Conservation (phyloP, 2,888 invertebrate species). For the Merodon equestris region DNA sequence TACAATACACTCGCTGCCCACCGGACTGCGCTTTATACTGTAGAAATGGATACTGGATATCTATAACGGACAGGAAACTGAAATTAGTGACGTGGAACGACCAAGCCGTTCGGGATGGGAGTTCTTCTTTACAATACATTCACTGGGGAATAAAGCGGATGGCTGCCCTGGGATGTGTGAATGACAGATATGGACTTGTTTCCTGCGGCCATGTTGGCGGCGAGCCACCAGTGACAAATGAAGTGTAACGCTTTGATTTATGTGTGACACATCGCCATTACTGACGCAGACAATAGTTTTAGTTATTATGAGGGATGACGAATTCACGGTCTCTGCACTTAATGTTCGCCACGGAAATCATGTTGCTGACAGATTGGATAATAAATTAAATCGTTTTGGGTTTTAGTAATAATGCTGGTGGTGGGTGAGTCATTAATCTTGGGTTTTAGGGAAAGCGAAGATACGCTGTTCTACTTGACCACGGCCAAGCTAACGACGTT, state of each 20-base stretch:
- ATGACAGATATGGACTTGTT: too few relatives aligned
- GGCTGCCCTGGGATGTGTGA: slow-evolving; percentile 2
- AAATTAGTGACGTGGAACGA: slow-evolving; percentile 63
- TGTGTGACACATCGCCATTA: slow-evolving; percentile 3
- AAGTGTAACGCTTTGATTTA: slow-evolving; percentile 62
- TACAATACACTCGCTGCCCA: background rate
- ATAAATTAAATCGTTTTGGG: too few relatives aligned
- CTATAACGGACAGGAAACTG: slow-evolving; percentile 61
- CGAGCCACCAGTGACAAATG: slow-evolving; percentile 51
- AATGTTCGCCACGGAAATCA: too few relatives aligned
- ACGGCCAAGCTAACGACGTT: too few relatives aligned
- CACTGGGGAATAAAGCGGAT: slow-evolving; percentile 26
- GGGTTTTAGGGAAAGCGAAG: too few relatives aligned
- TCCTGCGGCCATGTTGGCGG: too few relatives aligned
- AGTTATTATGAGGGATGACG: background rate
- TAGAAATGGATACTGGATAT: background rate
- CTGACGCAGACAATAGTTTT: background rate
- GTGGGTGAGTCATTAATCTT: too few relatives aligned
- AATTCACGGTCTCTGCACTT: background rate
- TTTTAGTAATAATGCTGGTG: too few relatives aligned
- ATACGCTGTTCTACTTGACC: too few relatives aligned
- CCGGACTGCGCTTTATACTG: background rate
- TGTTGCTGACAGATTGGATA: too few relatives aligned
- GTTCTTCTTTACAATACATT: slow-evolving; percentile 43
- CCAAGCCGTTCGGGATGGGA: slow-evolving; percentile 52